Evolutionary conservation across 2,888 invertebrate species (phyloP), one percentile per base, ranked within the genome.

Genomic region (Timema cristinae): DNA sequence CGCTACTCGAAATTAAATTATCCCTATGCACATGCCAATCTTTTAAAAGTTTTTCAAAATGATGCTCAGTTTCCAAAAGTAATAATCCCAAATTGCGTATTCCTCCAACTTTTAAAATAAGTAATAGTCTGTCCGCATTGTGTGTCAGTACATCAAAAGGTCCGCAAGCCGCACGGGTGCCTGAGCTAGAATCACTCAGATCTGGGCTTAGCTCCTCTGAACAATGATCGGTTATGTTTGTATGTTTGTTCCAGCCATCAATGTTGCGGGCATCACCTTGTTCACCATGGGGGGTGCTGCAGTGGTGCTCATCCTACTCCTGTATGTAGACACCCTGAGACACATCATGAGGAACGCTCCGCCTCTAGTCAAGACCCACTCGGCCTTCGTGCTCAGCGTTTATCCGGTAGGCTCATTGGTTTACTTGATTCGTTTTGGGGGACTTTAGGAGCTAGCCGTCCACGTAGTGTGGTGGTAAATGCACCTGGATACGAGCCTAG

Each of bases 321-420:
- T 89, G 71, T 89, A 86, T 79, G 79, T 83, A 47, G 82, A 87
- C 78, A 87, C 88, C 0, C 75, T 89, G 66, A 82, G 84, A 54
- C 82, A 86, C 70, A 86, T 88, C 13, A 80, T 86, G 78, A 83
- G 81, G 70, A 83, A 86, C 76, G 85, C 87, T 77, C 83, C 85
- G 11, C 83, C 86, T 32, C 80, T 83, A 73, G 83, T 85, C 73
- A 85, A 85, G 80, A 81, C 84, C 48, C 85, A 86, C 77, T 84
- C 88, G 0, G 84, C 85, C 8, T 84, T 87, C 66, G 86, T 89
- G 32, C 80, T 88, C 72, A 86, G 86, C 73, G 87, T 89, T 15
- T 90, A 89, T 79, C 89, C 89, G 77, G 89, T 90, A 81, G 86
- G 86, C 83, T 73, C 9, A 54, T 54, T n/a, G 54, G 11, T 54